Base-by-base conservation (phyloP, 2,888 invertebrate genomes). In the Amphipyra tragopoginis region DNA sequence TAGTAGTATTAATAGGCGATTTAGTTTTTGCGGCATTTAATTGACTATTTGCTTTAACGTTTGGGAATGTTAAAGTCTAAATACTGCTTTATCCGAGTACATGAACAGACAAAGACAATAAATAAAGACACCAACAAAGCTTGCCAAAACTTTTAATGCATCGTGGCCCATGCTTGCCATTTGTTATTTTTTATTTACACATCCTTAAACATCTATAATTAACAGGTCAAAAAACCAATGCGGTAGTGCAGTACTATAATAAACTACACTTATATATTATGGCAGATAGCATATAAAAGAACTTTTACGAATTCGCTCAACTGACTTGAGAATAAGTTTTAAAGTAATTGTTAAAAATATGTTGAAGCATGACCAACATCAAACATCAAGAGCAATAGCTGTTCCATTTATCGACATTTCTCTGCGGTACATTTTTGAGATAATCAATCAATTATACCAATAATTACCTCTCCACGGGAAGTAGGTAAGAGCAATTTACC, bases 401-500 rank as follows among this genome's bases (percentile, higher is more conserved):
- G 33, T 48, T 51, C 33, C 36, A 47, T 65, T 59, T 40, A 48
- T 33, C 14, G 36, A 40, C n/a, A 15, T 36, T 26, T 36, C 5
- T 34, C 40, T 13, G 52, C 29, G 54, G 66, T 65, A 65, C 45
- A 64, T 58, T 66, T 75, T 62, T 57, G 49, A 42, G 14, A 65
- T 68, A 72, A 72, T 67, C 71, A 72, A 79, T 83, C 69, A 74
- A 79, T 81, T 87, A 85, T 85, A 86, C 74, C 83, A 82, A 83
- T 86, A 86, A 86, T 86, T 83, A 84, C 83, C 80, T 81, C 81
- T 85, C 77, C 77, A 72, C 70, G 73, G 73, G 77, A 83, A 88
- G 82, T 88, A 81, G 79, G 81, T 81, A 79, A 83, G 86, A 86
- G 89, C 89, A 88, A 90, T 91, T 91, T 87, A 86, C 85, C 91